A percentile compares a stretch with the other conserved stretches of the same genome.
These are phyloP conservation scores for Erythrocercus mccallii DNA, from an alignment of 2,113 vertebrate genomes.

Conservation along the genomic window DNA sequence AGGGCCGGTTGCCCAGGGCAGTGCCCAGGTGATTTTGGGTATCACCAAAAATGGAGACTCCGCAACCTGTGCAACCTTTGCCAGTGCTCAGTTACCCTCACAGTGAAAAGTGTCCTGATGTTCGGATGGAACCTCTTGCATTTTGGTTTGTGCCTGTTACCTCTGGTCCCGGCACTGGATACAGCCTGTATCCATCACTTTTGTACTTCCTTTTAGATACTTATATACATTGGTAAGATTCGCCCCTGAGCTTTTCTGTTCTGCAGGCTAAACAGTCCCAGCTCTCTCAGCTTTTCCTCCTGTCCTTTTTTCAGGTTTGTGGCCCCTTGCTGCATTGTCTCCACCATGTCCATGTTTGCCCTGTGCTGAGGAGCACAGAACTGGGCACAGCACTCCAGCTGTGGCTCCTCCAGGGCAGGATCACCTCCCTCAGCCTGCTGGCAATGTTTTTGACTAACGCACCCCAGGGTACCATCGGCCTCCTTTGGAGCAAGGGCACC, in stretches of 20 bases:
- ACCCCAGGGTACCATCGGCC: background rate
- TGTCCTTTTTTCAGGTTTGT: background rate
- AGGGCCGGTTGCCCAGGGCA: background rate
- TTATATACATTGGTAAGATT: background rate
- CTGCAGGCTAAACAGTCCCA: background rate
- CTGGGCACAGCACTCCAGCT: background rate
- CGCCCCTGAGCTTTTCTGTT: background rate
- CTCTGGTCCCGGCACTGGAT: fast-evolving
- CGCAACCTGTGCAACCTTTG: background rate
- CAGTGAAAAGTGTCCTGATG: background rate
- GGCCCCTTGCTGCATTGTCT: background rate
- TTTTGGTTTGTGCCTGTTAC: background rate
- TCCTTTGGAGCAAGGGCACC: background rate
- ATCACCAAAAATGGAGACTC: background rate
- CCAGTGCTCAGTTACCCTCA: background rate
- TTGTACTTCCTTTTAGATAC: background rate
- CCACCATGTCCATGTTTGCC: background rate
- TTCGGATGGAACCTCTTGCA: background rate
- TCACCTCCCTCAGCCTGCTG: background rate
- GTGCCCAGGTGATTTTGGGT: background rate
- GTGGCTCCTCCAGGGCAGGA: background rate
- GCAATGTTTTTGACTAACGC: background rate
- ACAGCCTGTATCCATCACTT: background rate
- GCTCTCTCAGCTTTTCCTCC: background rate
- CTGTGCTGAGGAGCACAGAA: background rate